Evolutionary conservation across 23 tunicate species (phyloP).

Genomic region (Halocynthia aurantium): DNA sequence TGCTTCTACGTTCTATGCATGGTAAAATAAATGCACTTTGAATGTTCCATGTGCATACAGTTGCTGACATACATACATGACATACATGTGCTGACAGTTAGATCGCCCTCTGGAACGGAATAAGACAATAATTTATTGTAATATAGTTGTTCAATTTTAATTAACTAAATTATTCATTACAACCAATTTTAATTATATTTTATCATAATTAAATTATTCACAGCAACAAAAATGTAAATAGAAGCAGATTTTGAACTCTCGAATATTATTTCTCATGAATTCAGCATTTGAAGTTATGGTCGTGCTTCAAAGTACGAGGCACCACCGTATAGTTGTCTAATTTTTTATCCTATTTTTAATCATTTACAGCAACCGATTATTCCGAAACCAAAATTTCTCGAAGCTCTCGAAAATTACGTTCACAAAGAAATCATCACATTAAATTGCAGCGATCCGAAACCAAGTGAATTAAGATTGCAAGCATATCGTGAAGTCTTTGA

Average conservation of each 20-base stretch:
- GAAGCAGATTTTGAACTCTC: no score
- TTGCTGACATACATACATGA: no score
- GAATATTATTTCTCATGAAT: no score
- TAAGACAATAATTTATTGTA: no score
- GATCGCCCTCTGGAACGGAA: no score
- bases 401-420: slow-evolving; percentile 76
- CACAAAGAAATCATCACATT: slow-evolving; percentile 61
- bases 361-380: slow-evolving; percentile 51
- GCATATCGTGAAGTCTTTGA: slow-evolving; percentile 96
- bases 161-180: no score
- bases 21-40: neutral
- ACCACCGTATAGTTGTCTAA: neutral
- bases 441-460: slow-evolving; percentile 53
- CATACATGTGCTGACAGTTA: no score
- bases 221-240: no score
- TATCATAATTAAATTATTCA: no score
- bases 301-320: neutral
- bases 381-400: slow-evolving; percentile 83
- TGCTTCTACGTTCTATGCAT: neutral
- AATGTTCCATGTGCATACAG: no score
- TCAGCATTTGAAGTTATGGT: neutral
- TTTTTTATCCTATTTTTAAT: slow-evolving; percentile 1
- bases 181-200: no score
- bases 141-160: no score
- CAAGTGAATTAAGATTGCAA: slow-evolving; percentile 79